These are phyloP conservation scores for Amazona vittata DNA, from an alignment of 2,113 vertebrate species.

Conservation along the genomic window DNA sequence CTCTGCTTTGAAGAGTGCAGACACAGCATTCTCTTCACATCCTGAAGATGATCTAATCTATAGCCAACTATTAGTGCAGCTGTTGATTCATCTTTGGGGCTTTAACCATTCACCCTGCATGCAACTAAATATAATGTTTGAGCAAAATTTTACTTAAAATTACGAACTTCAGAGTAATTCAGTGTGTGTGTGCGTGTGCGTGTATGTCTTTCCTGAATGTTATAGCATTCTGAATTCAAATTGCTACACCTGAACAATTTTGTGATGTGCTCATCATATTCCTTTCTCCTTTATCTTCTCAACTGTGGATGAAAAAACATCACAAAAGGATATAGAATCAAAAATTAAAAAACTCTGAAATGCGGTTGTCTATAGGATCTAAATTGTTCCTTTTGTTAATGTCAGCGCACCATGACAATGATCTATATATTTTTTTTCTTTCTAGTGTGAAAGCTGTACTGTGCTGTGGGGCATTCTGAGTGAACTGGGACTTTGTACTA, in stretches of 20 bases:
- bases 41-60: background rate
- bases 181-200: no score
- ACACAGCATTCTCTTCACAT: background rate
- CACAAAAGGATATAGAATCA: background rate
- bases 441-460: background rate
- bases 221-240: background rate
- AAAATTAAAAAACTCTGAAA: background rate
- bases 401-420: background rate
- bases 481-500: background rate
- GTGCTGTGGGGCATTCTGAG: background rate
- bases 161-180: background rate
- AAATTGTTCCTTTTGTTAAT: background rate
- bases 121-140: background rate
- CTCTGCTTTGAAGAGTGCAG: background rate
- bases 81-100: background rate
- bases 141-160: background rate
- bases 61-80: background rate
- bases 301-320: background rate
- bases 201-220: background rate
- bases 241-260: background rate
- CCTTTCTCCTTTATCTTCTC: background rate
- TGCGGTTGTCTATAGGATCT: background rate
- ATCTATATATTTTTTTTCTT: background rate
- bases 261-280: background rate
- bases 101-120: background rate